A percentile compares a stretch with the other conserved stretches of the same genome.
Conservation (phyloP, 1,140 invertebrate species). For the Bombyx mori region DNA sequence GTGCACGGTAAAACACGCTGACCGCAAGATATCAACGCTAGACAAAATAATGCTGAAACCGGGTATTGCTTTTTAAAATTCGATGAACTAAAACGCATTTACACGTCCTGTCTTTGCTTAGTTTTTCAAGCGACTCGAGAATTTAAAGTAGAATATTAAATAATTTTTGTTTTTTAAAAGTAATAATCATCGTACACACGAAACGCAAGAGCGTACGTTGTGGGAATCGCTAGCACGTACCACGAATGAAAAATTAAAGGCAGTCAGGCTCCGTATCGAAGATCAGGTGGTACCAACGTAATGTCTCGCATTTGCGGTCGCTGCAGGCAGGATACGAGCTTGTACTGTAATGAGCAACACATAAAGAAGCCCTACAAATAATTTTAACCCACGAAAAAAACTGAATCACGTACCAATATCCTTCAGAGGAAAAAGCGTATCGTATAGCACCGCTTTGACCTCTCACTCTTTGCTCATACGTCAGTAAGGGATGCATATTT, state of each 20-base stretch:
- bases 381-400: slow-evolving; percentile 63
- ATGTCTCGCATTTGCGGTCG: slow-evolving; percentile 64
- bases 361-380: slow-evolving; percentile 70
- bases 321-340: slow-evolving; percentile 57
- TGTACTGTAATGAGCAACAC: slow-evolving; percentile 67
- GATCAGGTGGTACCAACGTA: slow-evolving; percentile 35
- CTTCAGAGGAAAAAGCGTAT: slow-evolving; percentile 66
- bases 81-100: no score
- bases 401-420: slow-evolving; percentile 65
- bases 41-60: no score
- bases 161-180: no score
- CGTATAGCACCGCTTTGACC: slow-evolving; percentile 46
- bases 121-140: no score
- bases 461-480: slow-evolving; percentile 25
- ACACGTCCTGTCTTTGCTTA: no score
- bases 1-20: slow-evolving; percentile 33
- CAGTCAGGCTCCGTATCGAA: slow-evolving; percentile 15
- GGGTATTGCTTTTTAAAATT: no score
- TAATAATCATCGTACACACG: no score
- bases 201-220: neutral
- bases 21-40: slow-evolving; percentile 27
- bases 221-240: slow-evolving; percentile 27
- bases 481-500: slow-evolving; percentile 28
- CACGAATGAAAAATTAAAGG: slow-evolving; percentile 43
- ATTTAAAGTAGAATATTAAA: no score